Percentiles rank a stretch among this genome's conserved stretches.
These are phyloP conservation scores for Theocolax elegans DNA, from an alignment of 1,140 invertebrate genomes.

Conservation along the genomic window DNA sequence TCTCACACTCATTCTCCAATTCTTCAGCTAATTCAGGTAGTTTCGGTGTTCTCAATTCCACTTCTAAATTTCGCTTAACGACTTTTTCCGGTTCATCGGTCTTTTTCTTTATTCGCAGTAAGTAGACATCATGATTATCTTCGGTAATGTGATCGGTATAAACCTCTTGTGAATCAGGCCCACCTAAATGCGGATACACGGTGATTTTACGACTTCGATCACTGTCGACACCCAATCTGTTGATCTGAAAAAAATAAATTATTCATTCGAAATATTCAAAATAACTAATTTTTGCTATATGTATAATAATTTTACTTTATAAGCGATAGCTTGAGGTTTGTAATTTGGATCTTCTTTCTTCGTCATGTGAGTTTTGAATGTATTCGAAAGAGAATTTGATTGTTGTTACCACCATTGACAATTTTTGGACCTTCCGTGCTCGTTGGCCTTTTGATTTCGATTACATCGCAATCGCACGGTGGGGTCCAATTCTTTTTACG, in stretches of 20 bases:
- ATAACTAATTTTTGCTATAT: too few relatives aligned
- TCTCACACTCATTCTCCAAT: too few relatives aligned
- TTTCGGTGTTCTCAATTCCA: constrained; percentile 60
- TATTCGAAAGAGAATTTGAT: constrained; percentile 59
- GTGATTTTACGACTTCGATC: constrained; percentile 54
- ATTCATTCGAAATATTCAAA: too few relatives aligned
- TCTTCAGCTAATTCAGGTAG: too few relatives aligned
- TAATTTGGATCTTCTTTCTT: constrained; percentile 43
- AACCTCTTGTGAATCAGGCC: constrained; percentile 51
- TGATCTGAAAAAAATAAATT: constrained; percentile 23
- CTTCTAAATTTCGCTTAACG: constrained; percentile 56
- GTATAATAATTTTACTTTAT: too few relatives aligned
- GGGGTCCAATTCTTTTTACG: constrained; percentile 53
- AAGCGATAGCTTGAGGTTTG: constrained; percentile 49
- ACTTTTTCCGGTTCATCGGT: constrained; percentile 39
- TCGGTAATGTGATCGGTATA: constrained; percentile 55
- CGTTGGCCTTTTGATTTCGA: constrained; percentile 57
- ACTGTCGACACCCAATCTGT: constrained; percentile 28
- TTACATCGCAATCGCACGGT: constrained; percentile 57
- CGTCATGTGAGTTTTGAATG: constrained; percentile 44
- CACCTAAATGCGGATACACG: constrained; percentile 51
- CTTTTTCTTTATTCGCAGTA: constrained; percentile 59
- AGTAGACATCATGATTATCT: constrained; percentile 55
- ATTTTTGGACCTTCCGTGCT: constrained; percentile 55
- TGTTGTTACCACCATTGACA: constrained; percentile 53